These are phyloP conservation scores for Bimastos eiseni DNA, from an alignment of 2,888 invertebrate species.

Conservation along the genomic window DNA sequence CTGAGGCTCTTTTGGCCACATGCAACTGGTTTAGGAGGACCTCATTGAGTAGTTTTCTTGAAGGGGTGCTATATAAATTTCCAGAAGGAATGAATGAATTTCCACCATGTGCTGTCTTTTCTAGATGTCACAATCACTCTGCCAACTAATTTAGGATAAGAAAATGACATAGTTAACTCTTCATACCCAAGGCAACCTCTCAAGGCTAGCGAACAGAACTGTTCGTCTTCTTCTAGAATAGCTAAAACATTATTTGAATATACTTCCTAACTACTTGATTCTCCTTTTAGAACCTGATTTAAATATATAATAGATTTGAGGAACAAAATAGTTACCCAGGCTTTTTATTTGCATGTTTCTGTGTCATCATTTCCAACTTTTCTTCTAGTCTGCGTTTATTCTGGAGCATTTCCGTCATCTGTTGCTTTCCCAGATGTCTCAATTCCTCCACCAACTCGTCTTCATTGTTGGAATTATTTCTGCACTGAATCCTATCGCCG, in stretches of 20 bases:
- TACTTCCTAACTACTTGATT: background rate
- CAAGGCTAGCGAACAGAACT: too few relatives aligned
- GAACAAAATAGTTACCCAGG: background rate
- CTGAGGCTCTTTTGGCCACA: too few relatives aligned
- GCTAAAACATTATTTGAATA: background rate
- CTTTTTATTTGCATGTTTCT: background rate
- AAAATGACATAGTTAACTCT: too few relatives aligned
- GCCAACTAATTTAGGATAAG: too few relatives aligned
- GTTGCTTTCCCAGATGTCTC: background rate
- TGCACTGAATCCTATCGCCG: background rate
- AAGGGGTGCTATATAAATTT: too few relatives aligned
- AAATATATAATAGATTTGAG: background rate
- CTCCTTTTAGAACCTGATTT: background rate
- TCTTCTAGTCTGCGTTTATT: background rate
- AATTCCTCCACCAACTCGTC: slow-evolving; percentile 6
- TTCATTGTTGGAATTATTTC: slow-evolving; percentile 3
- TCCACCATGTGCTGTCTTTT: too few relatives aligned
- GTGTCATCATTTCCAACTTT: background rate
- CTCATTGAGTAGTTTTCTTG: too few relatives aligned
- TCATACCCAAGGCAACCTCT: too few relatives aligned
- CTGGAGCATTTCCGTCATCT: background rate
- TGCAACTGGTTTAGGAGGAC: too few relatives aligned
- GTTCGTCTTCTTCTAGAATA: background rate
- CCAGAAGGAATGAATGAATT: too few relatives aligned
- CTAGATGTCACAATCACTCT: too few relatives aligned